Evolutionary conservation across 2,113 vertebrate species (phyloP), one percentile per base, ranked within the genome.

Genomic region (Sprattus sprattus): DNA sequence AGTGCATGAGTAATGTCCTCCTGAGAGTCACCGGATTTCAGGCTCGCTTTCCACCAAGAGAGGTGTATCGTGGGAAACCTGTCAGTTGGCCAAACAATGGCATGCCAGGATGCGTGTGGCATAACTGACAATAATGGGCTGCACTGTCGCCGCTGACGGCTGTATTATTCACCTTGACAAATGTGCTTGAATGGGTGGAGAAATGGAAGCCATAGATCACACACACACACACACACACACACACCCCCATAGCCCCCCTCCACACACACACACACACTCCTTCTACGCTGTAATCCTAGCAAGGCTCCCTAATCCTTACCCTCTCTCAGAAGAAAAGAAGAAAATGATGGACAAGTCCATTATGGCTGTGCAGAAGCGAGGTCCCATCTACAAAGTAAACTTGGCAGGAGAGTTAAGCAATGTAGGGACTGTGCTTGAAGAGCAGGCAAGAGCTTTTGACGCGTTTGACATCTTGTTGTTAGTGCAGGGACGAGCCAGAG

Each of bases 41-140:
- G 83, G 83, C 85, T 88, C 87, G 85, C 88, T 93, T 89, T 81
- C 88, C 87, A 91, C 90, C 6, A n/a, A n/a, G 13, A 32, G 47
- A 92, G 92, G 91, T 91, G 90, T 90, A 90, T 93, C 91, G 82
- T 83, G 85, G 54, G 81, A 93, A 89, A 82, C 87, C 83, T 93
- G 94, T 94, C 94, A 95, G 84, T 94, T 92, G 91, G 89, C 88
- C 87, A 91, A 92, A 94, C 92, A 92, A 93, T 88, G 91, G 89
- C 92, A 89, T 88, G 10, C 92, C 89, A 89, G 83, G 90, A 89
- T 85, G 84, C 32, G 0, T 87, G 18, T 86, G 20, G 25, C 87
- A 82, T 85, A 49, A 85, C 82, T 88, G 88, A 89, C 89, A 88
- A 89, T 83, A 86, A 83, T 83, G 81, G 82, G 85, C 90, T 83